Evolutionary conservation across 2,797 vertebrate genomes (phyloP), one percentile per base, ranked within the genome.

Genomic region (Gallirallus australis): DNA sequence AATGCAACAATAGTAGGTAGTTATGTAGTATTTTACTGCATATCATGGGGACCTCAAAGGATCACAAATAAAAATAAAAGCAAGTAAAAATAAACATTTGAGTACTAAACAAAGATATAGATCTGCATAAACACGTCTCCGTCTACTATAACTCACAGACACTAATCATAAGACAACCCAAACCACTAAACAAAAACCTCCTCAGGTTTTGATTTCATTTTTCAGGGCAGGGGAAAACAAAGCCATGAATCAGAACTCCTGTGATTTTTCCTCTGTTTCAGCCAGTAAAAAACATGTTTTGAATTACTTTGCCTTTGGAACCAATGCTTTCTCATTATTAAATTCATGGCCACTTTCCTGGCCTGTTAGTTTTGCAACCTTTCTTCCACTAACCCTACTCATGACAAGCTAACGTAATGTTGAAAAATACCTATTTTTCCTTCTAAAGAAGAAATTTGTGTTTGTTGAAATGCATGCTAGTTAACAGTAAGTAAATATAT

Each of bases 61-160:
- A 50, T 91, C 52, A 89, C 65, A 66, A 39, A 94, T 83, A 59
- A 92, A 95, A 92, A 94, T 69, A 87, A 85, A 96, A 90, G 56
- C 65, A 85, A 85, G 64, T n/a, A 87, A 86, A 79, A 95, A 75
- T 64, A 94, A 94, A 68, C 39, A 88, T 80, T 11, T 63, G 53
- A 52, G n/a, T 61, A 96, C 64, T 85, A 93, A 90, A 93, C 72
- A 71, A 88, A 86, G 17, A 86, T 76, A 69, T 23, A 89, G 65
- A 91, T 82, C 30, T 68, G 21, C 42, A 86, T 80, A 63, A 91
- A 79, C 23, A 31, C 54, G 48, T 65, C 33, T 82, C 16, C 37
- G 7, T 80, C 45, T 37, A 69, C 27, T 81, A 48, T 56, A 93
- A 90, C n/a, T 93, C 84, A 85, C 25, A 30, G 57, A 77, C 27